These are phyloP conservation scores for Pogona vitticeps DNA, from an alignment of 2,113 vertebrate species.

Conservation along the genomic window DNA sequence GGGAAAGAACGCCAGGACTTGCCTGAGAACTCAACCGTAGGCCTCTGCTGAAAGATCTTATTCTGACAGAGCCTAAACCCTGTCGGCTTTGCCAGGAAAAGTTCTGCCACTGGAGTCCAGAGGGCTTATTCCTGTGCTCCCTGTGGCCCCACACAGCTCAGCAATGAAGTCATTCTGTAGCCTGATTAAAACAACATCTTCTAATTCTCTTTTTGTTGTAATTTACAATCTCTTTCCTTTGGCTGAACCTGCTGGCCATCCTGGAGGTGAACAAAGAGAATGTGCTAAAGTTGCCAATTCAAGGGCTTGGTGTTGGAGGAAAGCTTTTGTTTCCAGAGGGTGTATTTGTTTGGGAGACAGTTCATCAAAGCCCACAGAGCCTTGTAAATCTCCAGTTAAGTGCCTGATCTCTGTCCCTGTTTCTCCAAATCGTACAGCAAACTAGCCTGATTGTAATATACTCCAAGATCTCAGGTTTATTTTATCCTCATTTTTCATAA, in stretches of 20 bases:
- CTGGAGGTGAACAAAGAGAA: constrained; percentile 75
- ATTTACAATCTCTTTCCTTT: constrained; percentile 74
- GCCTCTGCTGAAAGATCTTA: constrained; percentile 60
- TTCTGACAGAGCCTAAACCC: constrained; percentile 25
- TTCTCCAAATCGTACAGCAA: constrained; percentile 52
- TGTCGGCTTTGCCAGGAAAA: constrained; percentile 27
- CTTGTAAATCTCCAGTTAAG: constrained; percentile 52
- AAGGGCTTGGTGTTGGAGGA: constrained; percentile 65
- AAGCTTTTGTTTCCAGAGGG: constrained; percentile 70
- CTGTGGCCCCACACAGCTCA: constrained; percentile 13
- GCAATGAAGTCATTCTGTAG: constrained; percentile 64
- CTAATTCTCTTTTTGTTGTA: constrained; percentile 70
- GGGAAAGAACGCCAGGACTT: constrained; percentile 31
- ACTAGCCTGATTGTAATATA: constrained; percentile 50
- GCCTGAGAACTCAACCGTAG: constrained; percentile 49
- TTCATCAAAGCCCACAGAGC: constrained; percentile 67
- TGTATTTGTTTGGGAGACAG: constrained; percentile 71
- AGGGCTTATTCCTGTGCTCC: constrained; percentile 50
- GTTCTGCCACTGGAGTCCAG: constrained; percentile 13
- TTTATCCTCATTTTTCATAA: constrained; percentile 50
- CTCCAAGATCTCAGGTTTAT: not conserved
- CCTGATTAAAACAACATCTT: constrained; percentile 72
- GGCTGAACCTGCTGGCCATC: constrained; percentile 74
- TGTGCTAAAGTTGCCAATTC: constrained; percentile 72
- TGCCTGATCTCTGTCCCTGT: constrained; percentile 49